Conservation (phyloP, 2,113 vertebrate genomes). For the Haemorhous mexicanus region DNA sequence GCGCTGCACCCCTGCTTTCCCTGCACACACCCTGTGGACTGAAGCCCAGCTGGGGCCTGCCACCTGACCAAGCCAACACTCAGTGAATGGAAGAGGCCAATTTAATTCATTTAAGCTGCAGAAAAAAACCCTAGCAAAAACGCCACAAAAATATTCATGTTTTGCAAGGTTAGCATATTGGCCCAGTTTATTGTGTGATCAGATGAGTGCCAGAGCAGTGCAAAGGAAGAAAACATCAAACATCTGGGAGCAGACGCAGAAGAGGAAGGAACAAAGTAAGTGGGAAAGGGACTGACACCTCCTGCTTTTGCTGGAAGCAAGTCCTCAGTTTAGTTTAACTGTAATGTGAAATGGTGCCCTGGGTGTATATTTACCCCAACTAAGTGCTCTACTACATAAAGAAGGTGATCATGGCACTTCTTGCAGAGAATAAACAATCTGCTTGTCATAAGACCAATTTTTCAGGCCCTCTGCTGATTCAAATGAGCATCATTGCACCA, state of each 20-base stretch:
- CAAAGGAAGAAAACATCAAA: conserved; percentile 10
- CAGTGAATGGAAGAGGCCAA: neutral
- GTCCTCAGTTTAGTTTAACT: neutral
- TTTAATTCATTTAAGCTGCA: neutral
- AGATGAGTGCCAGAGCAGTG: neutral
- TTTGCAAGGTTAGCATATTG: neutral
- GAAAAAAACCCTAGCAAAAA: neutral
- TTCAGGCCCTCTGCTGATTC: neutral
- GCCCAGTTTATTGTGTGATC: neutral
- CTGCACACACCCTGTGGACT: neutral
- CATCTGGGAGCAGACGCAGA: neutral
- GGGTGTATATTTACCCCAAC: neutral
- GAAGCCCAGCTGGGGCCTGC: neutral
- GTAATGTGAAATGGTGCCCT: neutral
- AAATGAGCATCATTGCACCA: neutral
- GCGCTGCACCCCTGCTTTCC: neutral
- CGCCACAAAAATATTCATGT: accelerated
- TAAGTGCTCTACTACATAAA: neutral
- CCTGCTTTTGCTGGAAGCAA: conserved; percentile 2
- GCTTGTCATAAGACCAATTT: neutral
- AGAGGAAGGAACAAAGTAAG: neutral
- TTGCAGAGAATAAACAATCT: neutral
- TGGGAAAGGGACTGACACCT: neutral
- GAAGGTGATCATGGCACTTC: neutral
- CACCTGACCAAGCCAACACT: neutral